Base-by-base conservation (phyloP, 1,140 invertebrate species). In the Aphelenchoides fujianensis region DNA sequence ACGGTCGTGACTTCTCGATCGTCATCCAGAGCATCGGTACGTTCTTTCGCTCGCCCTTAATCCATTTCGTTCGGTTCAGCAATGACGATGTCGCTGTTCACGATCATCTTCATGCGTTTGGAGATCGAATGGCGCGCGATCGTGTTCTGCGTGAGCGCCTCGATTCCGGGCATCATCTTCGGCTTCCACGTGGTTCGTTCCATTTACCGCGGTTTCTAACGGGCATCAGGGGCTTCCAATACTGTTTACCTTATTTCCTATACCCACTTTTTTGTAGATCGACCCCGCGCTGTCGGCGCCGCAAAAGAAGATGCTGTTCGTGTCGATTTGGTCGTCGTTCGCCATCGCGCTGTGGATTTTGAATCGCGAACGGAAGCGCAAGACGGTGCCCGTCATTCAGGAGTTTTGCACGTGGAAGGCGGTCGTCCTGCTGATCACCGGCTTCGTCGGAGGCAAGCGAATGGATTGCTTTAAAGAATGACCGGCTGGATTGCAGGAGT, bases 261-360 rank as follows among this genome's bases (percentile, higher is more conserved):
- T n/a, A n/a, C n/a, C n/a, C n/a, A n/a, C 31, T 36, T 34, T 72
- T 23, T 3, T 78, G 36, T 9, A 76, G 74, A 23, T 76, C 30
- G 74, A 76, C 41, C 52, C 71, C 23, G 27, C 69, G 34, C 69
- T 78, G 35, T 62, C 61, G 27, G 75, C 35, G 2, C 54, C 68
- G 9, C 54, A 78, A 59, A 81, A 81, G 80, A 81, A 81, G 72
- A 80, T 81, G 74, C 37, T 75, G 19, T 81, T 81, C 64, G 79
- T 81, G 48, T 75, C 71, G 5, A 79, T 82, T 28, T 81, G 79
- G 79, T 72, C 75, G 36, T 53, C 80, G 16, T 81, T 81, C 63
- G 80, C 79, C 23, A 64, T 82, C 36, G 78, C 78, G 2, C 64
- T 81, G 0, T 80, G 70, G 61, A 35, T 82, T 19, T 71, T 81